A percentile compares a stretch with the other conserved stretches of the same genome.
Evolutionary conservation across 1,140 invertebrate species (phyloP).

Genomic region (Anastrepha obliqua): DNA sequence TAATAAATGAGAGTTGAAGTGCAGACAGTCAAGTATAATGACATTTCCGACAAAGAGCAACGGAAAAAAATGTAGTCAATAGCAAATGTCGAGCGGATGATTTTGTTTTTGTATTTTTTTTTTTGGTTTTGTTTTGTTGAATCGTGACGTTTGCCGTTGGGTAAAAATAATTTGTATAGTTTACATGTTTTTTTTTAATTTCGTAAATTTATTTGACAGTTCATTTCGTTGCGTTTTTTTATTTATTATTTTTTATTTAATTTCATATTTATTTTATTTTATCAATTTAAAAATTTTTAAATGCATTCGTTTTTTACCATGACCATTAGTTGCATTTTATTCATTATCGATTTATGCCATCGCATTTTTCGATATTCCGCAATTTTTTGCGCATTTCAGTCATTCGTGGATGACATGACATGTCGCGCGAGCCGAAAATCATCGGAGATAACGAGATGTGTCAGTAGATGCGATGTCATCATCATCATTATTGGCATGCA

Average conservation of each 20-base stretch:
- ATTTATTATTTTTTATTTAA: constrained; percentile 49
- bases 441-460: constrained; percentile 73
- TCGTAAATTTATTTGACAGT: constrained; percentile 13
- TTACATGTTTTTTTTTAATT: constrained; percentile 3
- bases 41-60: constrained; percentile 9
- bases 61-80: not conserved
- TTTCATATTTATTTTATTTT: constrained; percentile 27
- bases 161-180: not conserved
- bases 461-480: constrained; percentile 74
- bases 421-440: constrained; percentile 72
- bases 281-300: constrained; percentile 29
- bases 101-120: constrained; percentile 17
- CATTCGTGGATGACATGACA: constrained; percentile 69
- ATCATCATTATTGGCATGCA: constrained; percentile 66
- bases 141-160: not conserved
- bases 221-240: constrained; percentile 34
- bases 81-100: not conserved
- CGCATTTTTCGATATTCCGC: constrained; percentile 13
- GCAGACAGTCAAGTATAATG: constrained; percentile 45
- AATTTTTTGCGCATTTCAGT: constrained; percentile 61
- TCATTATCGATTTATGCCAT: constrained; percentile 15
- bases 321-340: constrained; percentile 10
- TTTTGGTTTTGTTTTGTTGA: not conserved
- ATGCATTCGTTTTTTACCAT: constrained; percentile 54
- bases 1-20: constrained; percentile 29